Evolutionary conservation across 1,140 invertebrate genomes (phyloP).

Genomic region (Lordiphosa stackelbergi): DNA sequence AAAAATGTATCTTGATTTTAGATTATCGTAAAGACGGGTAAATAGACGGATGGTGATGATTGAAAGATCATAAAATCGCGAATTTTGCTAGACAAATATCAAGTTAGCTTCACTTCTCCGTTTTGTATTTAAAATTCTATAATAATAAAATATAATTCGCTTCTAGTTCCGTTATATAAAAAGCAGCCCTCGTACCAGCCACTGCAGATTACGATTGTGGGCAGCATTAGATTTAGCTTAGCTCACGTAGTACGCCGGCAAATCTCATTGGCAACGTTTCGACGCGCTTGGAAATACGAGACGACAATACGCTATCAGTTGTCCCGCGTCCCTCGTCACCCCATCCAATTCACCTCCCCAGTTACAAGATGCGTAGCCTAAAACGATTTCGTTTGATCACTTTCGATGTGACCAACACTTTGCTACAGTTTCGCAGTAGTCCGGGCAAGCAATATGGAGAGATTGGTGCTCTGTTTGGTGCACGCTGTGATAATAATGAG

Average conservation of each 20-base stretch:
- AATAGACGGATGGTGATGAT: no score
- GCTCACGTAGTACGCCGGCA: conserved; percentile 40
- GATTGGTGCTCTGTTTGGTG: conserved; percentile 83
- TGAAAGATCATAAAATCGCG: no score
- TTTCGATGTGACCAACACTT: conserved; percentile 92
- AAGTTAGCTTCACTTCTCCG: no score
- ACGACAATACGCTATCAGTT: not conserved
- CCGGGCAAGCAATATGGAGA: conserved; percentile 86
- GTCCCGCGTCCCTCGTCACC: no score
- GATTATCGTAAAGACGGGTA: no score
- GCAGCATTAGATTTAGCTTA: not conserved
- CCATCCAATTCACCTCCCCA: no score
- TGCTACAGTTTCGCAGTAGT: conserved; percentile 84
- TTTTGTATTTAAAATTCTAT: no score
- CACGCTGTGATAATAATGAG: conserved; percentile 80
- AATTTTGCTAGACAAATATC: no score
- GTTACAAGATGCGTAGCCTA: conserved; percentile 70
- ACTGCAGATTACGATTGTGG: not conserved
- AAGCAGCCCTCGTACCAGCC: conserved; percentile 18
- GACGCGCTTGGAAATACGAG: conserved; percentile 8
- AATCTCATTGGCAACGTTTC: conserved; percentile 24
- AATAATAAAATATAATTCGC: no score
- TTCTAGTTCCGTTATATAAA: no score
- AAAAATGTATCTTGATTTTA: no score
- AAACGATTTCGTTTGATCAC: conserved; percentile 83